Base-by-base conservation (phyloP, 2,797 vertebrate genomes). In the Telmatherina bonti region DNA sequence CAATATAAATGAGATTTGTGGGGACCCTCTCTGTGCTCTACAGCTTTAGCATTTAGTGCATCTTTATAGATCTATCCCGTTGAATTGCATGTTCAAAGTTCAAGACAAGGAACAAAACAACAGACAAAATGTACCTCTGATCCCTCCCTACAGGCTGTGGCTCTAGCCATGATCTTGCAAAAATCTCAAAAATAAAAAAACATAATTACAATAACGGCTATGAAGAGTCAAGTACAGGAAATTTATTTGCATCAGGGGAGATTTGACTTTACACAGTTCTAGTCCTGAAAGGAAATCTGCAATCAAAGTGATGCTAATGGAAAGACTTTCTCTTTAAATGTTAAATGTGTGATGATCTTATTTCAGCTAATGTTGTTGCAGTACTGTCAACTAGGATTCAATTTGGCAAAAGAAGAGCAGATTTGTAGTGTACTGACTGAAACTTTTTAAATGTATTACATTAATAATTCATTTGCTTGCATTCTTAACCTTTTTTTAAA, bases 1-100 rank as follows among this genome's bases (percentile, higher is more conserved):
- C 86, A 94, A 93, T 94, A 92, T 89, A 92, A 91, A 85, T 85
- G 89, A 92, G 92, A 91, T 94, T 93, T 94, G 81, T 72, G 64
- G 74, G 73, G 69, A 77, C 82, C 74, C 85, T 49, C 29, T 84
- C 67, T 36, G 59, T 67, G 62, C 47, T 87, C 75, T 31, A 15
- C 70, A 78, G 79, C 82, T 91, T 86, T 69, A 82, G 80, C 61
- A 75, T 86, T 85, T 74, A 85, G 66, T 72, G 26, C 87, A 88
- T 91, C 90, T 91, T 85, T 76, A 86, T 82, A 83, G 70, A 91
- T 89, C 78, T 84, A 85, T 90, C 77, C 88, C 77, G 53, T n/a
- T 27, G 78, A 82, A 90, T 89, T 85, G 70, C 82, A 80, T 91
- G n/a, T 86, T 90, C 76, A 85, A 88, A 90, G 80, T 83, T 84